Evolutionary conservation across 2,113 vertebrate species (phyloP).

Genomic region (Semnopithecus entellus): DNA sequence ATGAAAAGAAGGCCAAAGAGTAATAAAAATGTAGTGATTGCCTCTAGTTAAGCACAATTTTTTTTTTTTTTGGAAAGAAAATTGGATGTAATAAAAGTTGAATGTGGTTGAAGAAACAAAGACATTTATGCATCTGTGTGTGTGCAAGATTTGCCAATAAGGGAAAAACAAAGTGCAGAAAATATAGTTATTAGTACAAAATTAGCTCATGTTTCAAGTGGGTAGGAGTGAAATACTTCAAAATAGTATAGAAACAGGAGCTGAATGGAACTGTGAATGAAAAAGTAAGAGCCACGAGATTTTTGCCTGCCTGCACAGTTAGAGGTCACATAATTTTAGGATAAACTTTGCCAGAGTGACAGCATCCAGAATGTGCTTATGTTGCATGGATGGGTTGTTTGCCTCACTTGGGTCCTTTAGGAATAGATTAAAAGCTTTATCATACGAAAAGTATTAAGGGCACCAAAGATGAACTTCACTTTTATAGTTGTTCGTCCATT

Average conservation of each 20-base stretch:
- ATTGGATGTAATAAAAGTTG: neutral
- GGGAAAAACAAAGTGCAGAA: neutral
- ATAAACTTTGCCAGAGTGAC: neutral
- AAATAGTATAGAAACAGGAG: neutral
- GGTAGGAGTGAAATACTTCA: neutral
- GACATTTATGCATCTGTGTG: neutral
- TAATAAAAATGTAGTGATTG: neutral
- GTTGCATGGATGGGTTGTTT: neutral
- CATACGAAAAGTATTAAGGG: neutral
- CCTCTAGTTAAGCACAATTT: neutral
- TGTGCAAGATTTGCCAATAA: neutral
- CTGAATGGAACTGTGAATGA: neutral
- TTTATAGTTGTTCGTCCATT: neutral
- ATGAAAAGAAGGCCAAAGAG: neutral
- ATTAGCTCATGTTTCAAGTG: neutral
- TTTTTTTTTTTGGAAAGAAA: slow-evolving; percentile 35
- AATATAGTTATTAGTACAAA: neutral
- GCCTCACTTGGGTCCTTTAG: neutral
- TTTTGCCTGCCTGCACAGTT: neutral
- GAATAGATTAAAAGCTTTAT: neutral
- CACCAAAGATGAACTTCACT: neutral
- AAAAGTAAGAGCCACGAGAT: neutral
- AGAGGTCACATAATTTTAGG: neutral
- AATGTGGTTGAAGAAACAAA: slow-evolving; percentile 38
- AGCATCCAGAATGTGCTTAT: neutral